Base-by-base conservation (phyloP, 2,888 invertebrate genomes). In the Cephus runcator region DNA sequence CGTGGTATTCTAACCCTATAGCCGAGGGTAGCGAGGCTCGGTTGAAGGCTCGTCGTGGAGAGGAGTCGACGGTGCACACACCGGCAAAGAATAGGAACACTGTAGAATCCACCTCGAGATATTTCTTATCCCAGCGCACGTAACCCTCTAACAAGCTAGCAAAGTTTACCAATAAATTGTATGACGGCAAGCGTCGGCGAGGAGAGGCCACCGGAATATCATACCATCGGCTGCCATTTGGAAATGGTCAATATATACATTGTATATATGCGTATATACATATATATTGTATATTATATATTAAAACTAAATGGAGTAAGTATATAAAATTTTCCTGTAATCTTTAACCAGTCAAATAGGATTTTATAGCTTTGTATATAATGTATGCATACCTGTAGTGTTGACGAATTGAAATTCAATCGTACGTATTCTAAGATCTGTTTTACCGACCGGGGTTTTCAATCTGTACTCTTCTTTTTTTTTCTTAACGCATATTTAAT, bases 101-200 rank as follows among this genome's bases (percentile, higher is more conserved):
- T 15, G 33, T 71, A 71, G 71, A 34, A 34, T 31, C 71, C 31
- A 34, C 31, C 71, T 71, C 78, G 73, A 84, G 87, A 89, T 90
- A 89, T 89, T 91, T 91, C 91, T 91, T 91, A 91, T 91, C 89
- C 90, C 90, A 88, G 89, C 84, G 90, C 91, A 90, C 91, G 91
- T 91, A 90, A 88, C 88, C 88, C 87, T 88, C 90, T 90, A 91
- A 91, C 91, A 89, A 91, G 91, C 90, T 86, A 87, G 87, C 89
- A 91, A 91, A 91, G 91, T 91, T 91, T 91, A 91, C 91, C 91
- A 90, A 91, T 91, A 91, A 91, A 91, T 91, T 91, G 90, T 90
- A 89, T 87, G 89, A 88, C 88, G 90, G 86, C 84, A 84, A 83
- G 84, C 85, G 82, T 80, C 79, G 85, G 81, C 83, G 86, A 82